These are phyloP conservation scores for Balearica regulorum DNA, from an alignment of 2,797 vertebrate species.

Conservation along the genomic window DNA sequence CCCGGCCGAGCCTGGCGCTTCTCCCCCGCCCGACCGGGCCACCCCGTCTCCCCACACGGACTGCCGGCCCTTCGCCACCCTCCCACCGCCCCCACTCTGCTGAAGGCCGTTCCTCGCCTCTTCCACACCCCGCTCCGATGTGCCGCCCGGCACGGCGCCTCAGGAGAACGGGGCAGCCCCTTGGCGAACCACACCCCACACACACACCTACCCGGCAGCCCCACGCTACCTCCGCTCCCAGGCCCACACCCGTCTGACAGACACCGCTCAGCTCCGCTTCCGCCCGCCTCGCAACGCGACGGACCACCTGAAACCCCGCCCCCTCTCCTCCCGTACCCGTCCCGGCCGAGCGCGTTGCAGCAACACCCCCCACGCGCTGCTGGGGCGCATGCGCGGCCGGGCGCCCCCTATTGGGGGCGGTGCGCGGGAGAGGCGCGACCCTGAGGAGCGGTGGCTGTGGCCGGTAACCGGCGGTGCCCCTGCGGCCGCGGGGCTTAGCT, in stretches of 20 bases:
- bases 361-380: background rate
- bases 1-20: background rate
- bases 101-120: background rate
- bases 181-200: too few species aligned
- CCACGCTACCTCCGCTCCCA: background rate
- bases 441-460: rapidly evolving
- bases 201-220: background rate
- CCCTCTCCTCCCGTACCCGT: background rate
- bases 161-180: background rate
- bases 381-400: background rate
- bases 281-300: background rate
- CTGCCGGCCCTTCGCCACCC: background rate
- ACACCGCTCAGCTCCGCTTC: background rate
- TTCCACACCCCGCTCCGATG: background rate
- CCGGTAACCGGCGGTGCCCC: rapidly evolving
- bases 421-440: background rate
- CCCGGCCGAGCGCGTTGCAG: background rate
- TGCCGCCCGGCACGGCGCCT: background rate
- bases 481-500: background rate
- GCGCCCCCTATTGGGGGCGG: rapidly evolving
- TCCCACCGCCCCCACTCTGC: background rate
- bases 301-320: background rate
- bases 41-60: background rate
- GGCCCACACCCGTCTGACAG: background rate
- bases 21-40: background rate